A percentile compares a stretch with the other conserved stretches of the same genome.
Evolutionary conservation across 2,113 vertebrate species (phyloP).

Genomic region (Oreochromis aureus): DNA sequence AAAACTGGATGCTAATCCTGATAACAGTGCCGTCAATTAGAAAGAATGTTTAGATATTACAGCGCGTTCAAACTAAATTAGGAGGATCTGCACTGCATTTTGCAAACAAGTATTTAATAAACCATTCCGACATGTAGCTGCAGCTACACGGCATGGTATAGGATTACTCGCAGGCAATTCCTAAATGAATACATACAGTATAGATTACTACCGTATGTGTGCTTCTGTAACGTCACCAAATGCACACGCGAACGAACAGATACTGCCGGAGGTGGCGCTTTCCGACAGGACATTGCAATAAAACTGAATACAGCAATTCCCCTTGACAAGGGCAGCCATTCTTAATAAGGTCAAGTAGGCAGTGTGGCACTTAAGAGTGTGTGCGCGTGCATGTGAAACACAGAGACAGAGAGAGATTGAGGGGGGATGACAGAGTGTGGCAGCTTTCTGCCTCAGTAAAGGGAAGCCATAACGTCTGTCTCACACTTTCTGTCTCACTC

Average conservation of each 20-base stretch:
- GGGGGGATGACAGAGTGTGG: not conserved
- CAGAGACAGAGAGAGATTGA: not conserved
- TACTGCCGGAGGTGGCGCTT: not conserved
- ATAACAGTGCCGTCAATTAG: constrained; percentile 22
- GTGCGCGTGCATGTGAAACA: not conserved
- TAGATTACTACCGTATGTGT: not conserved
- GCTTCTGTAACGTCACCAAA: not conserved
- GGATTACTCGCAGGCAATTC: constrained; percentile 7
- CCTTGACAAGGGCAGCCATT: constrained; percentile 23
- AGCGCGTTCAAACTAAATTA: constrained; percentile 31
- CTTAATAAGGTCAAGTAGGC: constrained; percentile 50
- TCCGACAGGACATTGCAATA: not conserved
- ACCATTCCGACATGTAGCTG: constrained; percentile 17
- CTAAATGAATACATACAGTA: constrained; percentile 33
- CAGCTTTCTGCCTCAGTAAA: not conserved
- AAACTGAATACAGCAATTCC: constrained; percentile 22
- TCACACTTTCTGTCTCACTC: constrained; percentile 21
- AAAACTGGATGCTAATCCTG: constrained; percentile 26
- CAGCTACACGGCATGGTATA: not conserved
- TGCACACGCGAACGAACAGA: not conserved
- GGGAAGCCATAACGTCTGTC: not conserved
- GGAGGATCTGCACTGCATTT: not conserved
- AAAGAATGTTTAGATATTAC: not conserved
- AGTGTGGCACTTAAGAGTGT: constrained; percentile 1
- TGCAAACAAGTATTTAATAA: constrained; percentile 36